Evolutionary conservation across 2,888 invertebrate genomes (phyloP), one percentile per base, ranked within the genome.

Genomic region (Pycnomerus fuliginosus): DNA sequence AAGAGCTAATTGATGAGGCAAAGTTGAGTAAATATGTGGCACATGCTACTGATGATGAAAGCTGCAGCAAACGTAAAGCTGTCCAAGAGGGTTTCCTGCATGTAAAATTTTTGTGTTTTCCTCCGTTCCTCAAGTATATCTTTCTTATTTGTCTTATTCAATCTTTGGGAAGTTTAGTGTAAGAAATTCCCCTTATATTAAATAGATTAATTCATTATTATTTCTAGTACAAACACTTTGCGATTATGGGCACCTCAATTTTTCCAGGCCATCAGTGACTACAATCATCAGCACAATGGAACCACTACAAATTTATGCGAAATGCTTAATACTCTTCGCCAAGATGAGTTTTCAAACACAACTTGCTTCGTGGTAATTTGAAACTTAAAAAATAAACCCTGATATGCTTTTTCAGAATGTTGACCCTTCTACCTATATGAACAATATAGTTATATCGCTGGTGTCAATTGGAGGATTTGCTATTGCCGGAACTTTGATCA

Each of bases 201-300:
- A 8, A 8, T 5, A 8, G 8, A 20, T 4, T 20, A 20, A n/a
- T n/a, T n/a, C n/a, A 20, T 8, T 5, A 20, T 5, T 5, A 20
- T 20, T 25, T 25, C 25, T n/a, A 72, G 72, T 27, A 51, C 86
- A 52, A 91, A 91, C 62, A 89, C 90, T 0, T 74, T 92, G 23
- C 84, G 90, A 10, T 76, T 92, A 20, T 93, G 92, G 91, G 78
- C 90, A 54, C 92, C 92, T 0, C 90, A 91, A 65, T 75, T 93
- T 11, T 90, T 91, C 53, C 82, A 86, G 36, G 84, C 86, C 67
- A 82, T 85, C 34, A 69, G 68, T 46, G 70, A 72, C 44, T 71
- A 70, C 47, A 53, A 66, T 45, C 43, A 43, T 15, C 44, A 53
- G 14, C 52, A 69, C 36, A 61, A 66, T 39, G 53, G 59, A 8